Base-by-base conservation (phyloP, 2,113 vertebrate species). In the Petrocephalus microphthalmus region DNA sequence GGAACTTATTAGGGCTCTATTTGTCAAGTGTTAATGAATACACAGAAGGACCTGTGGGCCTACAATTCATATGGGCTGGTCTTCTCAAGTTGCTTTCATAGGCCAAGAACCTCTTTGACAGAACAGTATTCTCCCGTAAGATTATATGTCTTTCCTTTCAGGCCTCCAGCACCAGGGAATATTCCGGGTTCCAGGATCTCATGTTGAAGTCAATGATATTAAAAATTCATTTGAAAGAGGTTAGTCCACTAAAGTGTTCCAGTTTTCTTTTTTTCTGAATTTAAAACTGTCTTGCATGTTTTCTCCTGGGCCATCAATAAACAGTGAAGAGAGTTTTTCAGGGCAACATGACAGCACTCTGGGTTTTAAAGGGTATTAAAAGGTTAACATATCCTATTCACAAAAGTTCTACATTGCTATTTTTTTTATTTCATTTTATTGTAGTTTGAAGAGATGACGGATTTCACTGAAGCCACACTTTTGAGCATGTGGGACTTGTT, bases 141-240 rank as follows among this genome's bases (percentile, higher is more conserved):
- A 42, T 81, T 88, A 89, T 29, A 89, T 15, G 85, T 60, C 1
- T 92, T 90, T 88, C 64, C 60, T 91, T 92, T 45, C 93, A 99
- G 98, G 98, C 92, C 96, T 99, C 81, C 98, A 99, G 93, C 98
- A 99, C 86, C 97, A 99, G 93, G 98, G 98, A 87, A 99, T 99
- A 94, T 99, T 99, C 94, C 93, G 98, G 91, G 98, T 99, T 91
- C 98, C 98, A 7, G 98, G 98, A 92, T 99, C 98, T 91, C 98
- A 99, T 93, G 96, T 99, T 67, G 98, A 99, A 96, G 98, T 99
- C 91, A 99, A 99, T 1, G 98, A 99, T 93, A 99, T 99, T 94
- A 99, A 99, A 95, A 99, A 99, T 93, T 98, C 98, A 13, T 99
- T 99, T 94, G 98, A 99, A 93, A 97, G 98, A 98, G 98, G 98